These are phyloP conservation scores for Ptycholaimellus sp. DNA, from an alignment of 2,888 invertebrate genomes.

Conservation along the genomic window DNA sequence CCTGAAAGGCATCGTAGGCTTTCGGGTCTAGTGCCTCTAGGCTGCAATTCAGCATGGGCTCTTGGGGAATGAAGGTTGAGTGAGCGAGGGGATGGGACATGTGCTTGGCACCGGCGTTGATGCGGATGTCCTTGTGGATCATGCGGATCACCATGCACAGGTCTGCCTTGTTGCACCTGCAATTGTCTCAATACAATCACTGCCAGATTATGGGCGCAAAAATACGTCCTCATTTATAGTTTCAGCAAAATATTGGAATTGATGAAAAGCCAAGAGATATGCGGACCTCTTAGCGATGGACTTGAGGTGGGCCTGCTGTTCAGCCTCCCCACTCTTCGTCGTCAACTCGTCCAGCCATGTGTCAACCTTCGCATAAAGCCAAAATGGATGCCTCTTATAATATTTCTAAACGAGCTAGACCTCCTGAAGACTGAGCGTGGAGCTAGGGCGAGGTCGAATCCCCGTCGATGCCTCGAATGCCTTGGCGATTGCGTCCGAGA, in stretches of 20 bases:
- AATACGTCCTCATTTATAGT: slow-evolving; percentile 4
- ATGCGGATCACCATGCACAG: slow-evolving; percentile 59
- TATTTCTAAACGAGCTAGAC: too few species aligned
- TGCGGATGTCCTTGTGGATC: slow-evolving; percentile 68
- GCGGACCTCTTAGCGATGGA: slow-evolving; percentile 38
- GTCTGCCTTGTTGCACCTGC: slow-evolving; percentile 53
- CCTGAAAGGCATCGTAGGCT: slow-evolving; percentile 66
- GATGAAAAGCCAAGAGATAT: slow-evolving; percentile 6
- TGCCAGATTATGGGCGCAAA: slow-evolving; percentile 11
- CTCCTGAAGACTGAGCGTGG: slow-evolving; percentile 46
- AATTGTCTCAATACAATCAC: slow-evolving; percentile 10
- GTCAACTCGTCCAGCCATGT: slow-evolving; percentile 47
- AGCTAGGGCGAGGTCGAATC: slow-evolving; percentile 22
- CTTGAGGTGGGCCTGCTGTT: slow-evolving; percentile 51
- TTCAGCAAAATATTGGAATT: neutral
- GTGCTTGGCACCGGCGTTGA: slow-evolving; percentile 73
- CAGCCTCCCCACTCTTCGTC: slow-evolving; percentile 56
- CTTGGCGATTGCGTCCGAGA: slow-evolving; percentile 55
- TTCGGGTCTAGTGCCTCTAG: slow-evolving; percentile 60
- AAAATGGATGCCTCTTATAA: too few species aligned
- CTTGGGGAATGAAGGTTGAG: slow-evolving; percentile 3
- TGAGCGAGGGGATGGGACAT: too few species aligned
- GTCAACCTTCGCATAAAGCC: slow-evolving; percentile 33
- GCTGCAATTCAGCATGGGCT: slow-evolving; percentile 28
- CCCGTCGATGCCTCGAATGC: slow-evolving; percentile 38